A percentile compares a stretch with the other conserved stretches of the same genome.
phyloP scores from a whole-genome alignment of 1,140 invertebrate species.

The Drosophila quadrilineata region DNA sequence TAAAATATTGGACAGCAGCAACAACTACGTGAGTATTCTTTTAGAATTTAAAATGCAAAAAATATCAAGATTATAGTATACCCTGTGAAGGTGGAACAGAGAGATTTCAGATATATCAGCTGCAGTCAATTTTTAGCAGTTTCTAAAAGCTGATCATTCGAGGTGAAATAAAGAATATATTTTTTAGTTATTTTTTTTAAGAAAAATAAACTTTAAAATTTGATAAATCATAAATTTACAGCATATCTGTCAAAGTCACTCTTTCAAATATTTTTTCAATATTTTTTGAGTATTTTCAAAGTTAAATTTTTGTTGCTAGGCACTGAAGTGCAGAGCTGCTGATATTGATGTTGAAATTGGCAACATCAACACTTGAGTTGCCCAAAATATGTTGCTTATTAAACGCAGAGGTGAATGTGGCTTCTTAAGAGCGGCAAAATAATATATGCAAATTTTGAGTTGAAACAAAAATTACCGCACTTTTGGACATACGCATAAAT shows the following conservation, averaged over 20 bases:
- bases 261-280: too few species aligned
- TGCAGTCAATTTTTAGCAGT: too few species aligned
- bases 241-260: too few species aligned
- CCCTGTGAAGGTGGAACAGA: not conserved
- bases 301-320: slow-evolving; percentile 12
- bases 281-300: slow-evolving; percentile 4
- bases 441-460: slow-evolving; percentile 21
- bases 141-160: too few species aligned
- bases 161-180: too few species aligned
- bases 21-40: slow-evolving; percentile 9
- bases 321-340: slow-evolving; percentile 16
- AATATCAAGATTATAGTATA: slow-evolving; percentile 8
- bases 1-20: slow-evolving; percentile 30
- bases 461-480: not conserved
- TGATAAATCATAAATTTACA: too few species aligned
- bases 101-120: too few species aligned
- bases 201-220: too few species aligned
- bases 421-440: slow-evolving; percentile 4
- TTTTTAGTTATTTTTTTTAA: too few species aligned
- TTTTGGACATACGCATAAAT: not conserved
- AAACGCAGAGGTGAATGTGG: slow-evolving; percentile 28
- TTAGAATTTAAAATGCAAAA: slow-evolving; percentile 70
- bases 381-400: slow-evolving; percentile 32
- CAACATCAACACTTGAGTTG: slow-evolving; percentile 67
- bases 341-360: slow-evolving; percentile 68